phyloP scores from a whole-genome alignment of 2,113 vertebrate species.

The Hippocampus abdominalis region DNA sequence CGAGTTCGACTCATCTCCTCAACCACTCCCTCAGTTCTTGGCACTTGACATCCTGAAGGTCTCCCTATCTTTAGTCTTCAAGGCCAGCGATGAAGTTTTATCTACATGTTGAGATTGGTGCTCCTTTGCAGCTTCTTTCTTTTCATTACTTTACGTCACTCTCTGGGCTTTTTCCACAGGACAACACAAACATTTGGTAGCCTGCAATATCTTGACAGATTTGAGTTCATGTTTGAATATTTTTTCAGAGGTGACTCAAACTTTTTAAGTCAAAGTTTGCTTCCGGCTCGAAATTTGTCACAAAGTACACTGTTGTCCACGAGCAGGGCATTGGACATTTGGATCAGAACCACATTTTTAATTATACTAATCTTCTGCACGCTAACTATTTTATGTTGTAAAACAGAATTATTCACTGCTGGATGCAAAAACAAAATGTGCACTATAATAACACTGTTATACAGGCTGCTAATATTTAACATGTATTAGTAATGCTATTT shows the following conservation, averaged over 20 bases:
- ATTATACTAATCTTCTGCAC: background rate
- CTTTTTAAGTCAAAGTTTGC: background rate
- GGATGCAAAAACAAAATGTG: background rate
- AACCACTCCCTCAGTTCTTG: constrained; percentile 23
- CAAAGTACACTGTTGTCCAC: no score
- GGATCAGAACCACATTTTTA: background rate
- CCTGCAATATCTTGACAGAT: background rate
- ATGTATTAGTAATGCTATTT: background rate
- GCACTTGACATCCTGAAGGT: constrained; percentile 10
- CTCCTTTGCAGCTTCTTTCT: background rate
- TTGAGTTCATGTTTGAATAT: background rate
- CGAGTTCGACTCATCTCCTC: background rate
- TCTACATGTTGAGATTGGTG: background rate
- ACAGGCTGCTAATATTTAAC: background rate
- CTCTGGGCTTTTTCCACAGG: background rate
- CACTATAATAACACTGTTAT: background rate
- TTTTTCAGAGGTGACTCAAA: background rate
- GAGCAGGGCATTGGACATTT: no score
- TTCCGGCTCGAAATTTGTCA: background rate
- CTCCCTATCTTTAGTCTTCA: background rate
- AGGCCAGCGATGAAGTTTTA: constrained; percentile 3
- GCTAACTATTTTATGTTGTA: background rate
- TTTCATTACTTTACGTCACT: background rate
- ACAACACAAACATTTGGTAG: background rate
- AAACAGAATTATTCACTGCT: background rate